Conservation (phyloP, 2,113 vertebrate genomes). For the Macroglossus sobrinus region DNA sequence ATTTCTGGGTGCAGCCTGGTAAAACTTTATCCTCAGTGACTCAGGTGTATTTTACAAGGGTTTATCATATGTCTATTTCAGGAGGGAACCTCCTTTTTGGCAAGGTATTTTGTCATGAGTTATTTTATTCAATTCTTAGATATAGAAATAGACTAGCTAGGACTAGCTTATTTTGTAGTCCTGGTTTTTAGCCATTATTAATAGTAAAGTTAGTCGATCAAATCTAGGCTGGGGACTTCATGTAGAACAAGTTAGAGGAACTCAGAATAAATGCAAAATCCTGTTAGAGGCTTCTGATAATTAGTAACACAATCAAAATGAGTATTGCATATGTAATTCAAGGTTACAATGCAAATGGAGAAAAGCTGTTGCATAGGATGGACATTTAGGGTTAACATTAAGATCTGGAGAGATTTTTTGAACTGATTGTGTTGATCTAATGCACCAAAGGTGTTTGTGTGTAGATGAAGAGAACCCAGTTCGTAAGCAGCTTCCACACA, state of each 20-base stretch:
- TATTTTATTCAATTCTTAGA: not conserved
- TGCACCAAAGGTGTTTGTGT: not conserved
- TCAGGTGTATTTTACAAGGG: not conserved
- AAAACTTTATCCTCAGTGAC: not conserved
- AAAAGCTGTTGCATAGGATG: not conserved
- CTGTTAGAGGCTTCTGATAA: not conserved
- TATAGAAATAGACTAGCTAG: not conserved
- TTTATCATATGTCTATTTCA: not conserved
- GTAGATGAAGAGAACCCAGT: conserved; percentile 26
- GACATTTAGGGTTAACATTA: not conserved
- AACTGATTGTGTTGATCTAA: not conserved
- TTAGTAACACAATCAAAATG: not conserved
- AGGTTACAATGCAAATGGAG: not conserved
- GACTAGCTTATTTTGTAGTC: not conserved
- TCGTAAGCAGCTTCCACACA: conserved; percentile 7
- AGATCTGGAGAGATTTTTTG: not conserved
- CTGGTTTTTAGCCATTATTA: not conserved
- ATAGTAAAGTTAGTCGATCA: not conserved
- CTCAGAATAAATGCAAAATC: not conserved
- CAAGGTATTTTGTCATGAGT: not conserved
- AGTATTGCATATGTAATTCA: not conserved
- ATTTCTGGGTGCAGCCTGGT: not conserved
- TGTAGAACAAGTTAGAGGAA: not conserved
- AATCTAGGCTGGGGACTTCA: not conserved
- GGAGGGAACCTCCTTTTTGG: not conserved